A percentile compares a stretch with the other conserved stretches of the same genome.
Conservation (phyloP, 2,888 invertebrate species). For the Nebria brevicollis region DNA sequence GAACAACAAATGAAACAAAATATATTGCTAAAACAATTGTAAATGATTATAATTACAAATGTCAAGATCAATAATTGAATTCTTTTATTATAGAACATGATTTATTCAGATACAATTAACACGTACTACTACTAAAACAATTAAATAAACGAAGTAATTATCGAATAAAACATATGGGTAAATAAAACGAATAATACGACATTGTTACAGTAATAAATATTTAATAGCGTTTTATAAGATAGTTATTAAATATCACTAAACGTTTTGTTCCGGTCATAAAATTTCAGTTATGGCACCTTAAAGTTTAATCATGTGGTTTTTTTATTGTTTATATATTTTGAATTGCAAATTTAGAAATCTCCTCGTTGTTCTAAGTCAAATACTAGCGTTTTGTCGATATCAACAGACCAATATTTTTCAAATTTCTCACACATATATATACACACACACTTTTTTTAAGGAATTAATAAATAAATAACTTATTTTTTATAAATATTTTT, state of each 20-base stretch:
- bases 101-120: background rate
- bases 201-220: conserved; percentile 1
- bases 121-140: background rate
- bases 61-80: background rate
- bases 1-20: too few species aligned
- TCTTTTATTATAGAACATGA: background rate
- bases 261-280: background rate
- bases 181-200: background rate
- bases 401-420: too few species aligned
- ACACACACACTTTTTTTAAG: too few species aligned
- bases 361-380: background rate
- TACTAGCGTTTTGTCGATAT: background rate
- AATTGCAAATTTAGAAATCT: background rate
- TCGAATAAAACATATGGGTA: background rate
- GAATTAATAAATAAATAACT: too few species aligned
- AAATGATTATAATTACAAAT: too few species aligned
- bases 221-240: background rate
- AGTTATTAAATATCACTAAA: conserved; percentile 1
- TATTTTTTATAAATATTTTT: too few species aligned
- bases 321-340: background rate
- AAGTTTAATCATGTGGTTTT: background rate
- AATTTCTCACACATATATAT: too few species aligned
- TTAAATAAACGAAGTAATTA: background rate
- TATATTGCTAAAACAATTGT: too few species aligned
- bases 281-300: background rate